Evolutionary conservation across 2,113 vertebrate species (phyloP).

Genomic region (Myotis yumanensis): DNA sequence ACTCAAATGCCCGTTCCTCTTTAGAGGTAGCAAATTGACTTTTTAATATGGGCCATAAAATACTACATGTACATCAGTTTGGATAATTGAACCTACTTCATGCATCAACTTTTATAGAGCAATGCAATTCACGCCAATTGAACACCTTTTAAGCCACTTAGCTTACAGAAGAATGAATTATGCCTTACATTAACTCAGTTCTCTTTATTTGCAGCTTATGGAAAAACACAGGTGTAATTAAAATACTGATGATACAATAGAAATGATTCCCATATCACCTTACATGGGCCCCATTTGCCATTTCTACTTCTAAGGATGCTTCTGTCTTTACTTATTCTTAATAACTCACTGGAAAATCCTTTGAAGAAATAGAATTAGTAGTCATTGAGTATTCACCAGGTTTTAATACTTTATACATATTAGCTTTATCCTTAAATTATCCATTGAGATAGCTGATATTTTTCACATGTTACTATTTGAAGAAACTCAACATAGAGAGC

Average conservation of each 20-base stretch:
- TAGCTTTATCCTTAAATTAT: not conserved
- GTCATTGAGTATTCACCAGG: not conserved
- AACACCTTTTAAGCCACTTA: slow-evolving; percentile 41
- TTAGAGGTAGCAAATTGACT: not conserved
- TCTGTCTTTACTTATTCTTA: slow-evolving; percentile 20
- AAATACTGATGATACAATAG: slow-evolving; percentile 24
- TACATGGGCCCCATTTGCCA: not conserved
- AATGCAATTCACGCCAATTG: slow-evolving; percentile 23
- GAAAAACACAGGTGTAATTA: slow-evolving; percentile 39
- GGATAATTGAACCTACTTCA: slow-evolving; percentile 36
- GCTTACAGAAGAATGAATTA: slow-evolving; percentile 55
- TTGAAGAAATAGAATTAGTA: slow-evolving; percentile 2
- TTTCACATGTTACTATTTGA: not conserved
- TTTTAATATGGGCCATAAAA: slow-evolving; percentile 54
- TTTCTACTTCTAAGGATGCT: slow-evolving; percentile 17
- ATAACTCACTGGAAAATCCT: not conserved
- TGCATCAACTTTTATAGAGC: slow-evolving; percentile 52
- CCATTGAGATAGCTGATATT: not conserved
- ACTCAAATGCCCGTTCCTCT: not conserved
- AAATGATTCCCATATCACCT: slow-evolving; percentile 3
- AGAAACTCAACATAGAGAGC: not conserved
- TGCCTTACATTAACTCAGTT: slow-evolving; percentile 36
- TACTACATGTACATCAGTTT: slow-evolving; percentile 42
- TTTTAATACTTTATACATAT: not conserved
- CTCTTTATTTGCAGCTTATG: slow-evolving; percentile 8